Percentiles rank a stretch among this genome's conserved stretches.
Conservation (phyloP, 2,888 invertebrate species). For the Tortrix viridana region DNA sequence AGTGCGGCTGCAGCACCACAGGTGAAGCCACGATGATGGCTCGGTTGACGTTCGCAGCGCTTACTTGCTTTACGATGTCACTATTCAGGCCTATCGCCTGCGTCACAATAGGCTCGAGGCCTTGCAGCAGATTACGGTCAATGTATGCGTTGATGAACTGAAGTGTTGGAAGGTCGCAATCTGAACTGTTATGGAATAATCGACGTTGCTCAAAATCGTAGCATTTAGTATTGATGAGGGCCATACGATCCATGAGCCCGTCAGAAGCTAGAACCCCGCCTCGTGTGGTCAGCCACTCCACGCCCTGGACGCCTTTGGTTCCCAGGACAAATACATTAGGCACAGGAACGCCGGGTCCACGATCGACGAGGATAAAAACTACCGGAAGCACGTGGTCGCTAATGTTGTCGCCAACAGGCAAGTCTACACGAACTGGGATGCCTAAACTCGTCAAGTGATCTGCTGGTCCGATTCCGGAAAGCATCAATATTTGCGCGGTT, state of each 20-base stretch:
- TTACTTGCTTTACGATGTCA: constrained; percentile 50
- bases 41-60: constrained; percentile 46
- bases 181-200: constrained; percentile 46
- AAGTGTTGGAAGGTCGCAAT: constrained; percentile 59
- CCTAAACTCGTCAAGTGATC: constrained; percentile 52
- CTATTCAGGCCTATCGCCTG: constrained; percentile 43
- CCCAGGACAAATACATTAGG: constrained; percentile 37
- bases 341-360: constrained; percentile 25
- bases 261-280: constrained; percentile 58
- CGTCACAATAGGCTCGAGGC: constrained; percentile 43
- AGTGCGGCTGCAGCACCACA: constrained; percentile 54
- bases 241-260: constrained; percentile 57
- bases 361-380: constrained; percentile 51
- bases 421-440: constrained; percentile 52
- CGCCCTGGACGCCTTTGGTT: constrained; percentile 36
- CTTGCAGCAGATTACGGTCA: constrained; percentile 45
- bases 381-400: constrained; percentile 59
- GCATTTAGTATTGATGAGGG: constrained; percentile 59
- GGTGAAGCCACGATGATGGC: constrained; percentile 53
- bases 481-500: constrained; percentile 63
- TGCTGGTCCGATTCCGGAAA: constrained; percentile 64
- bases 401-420: constrained; percentile 63
- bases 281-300: constrained; percentile 44
- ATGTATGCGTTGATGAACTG: constrained; percentile 58
- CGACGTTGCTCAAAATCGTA: constrained; percentile 50